Evolutionary conservation across 2,888 invertebrate species (phyloP).

Genomic region (Axea sp.): DNA sequence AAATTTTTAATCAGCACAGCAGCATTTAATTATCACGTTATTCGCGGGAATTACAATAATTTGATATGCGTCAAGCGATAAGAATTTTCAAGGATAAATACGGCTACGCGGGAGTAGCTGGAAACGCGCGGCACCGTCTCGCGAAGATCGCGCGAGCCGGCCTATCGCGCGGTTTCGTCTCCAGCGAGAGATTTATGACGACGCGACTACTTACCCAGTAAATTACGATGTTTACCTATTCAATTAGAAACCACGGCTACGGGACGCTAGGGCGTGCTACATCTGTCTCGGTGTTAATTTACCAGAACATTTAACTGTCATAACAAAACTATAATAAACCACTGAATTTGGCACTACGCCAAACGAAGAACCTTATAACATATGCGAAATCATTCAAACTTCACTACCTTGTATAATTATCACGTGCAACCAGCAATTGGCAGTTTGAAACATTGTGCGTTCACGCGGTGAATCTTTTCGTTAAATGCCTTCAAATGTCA

Average conservation of each 20-base stretch:
- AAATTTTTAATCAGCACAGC: conserved; percentile 11
- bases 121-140: conserved; percentile 22
- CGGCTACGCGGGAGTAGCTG: conserved; percentile 27
- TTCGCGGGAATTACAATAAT: conserved; percentile 44
- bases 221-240: conserved; percentile 79
- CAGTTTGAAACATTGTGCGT: too few species aligned
- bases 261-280: conserved; percentile 72
- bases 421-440: too few species aligned
- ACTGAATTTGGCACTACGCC: conserved; percentile 65
- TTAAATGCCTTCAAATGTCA: too few species aligned
- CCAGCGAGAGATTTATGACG: conserved; percentile 73
- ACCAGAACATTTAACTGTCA: conserved; percentile 77
- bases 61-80: conserved; percentile 51
- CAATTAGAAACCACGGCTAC: conserved; percentile 75
- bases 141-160: conserved; percentile 25
- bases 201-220: conserved; percentile 75
- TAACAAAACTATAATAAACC: conserved; percentile 80
- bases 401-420: conserved; percentile 14
- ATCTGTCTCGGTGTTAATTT: conserved; percentile 79
- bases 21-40: conserved; percentile 54
- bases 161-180: conserved; percentile 66
- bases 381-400: conserved; percentile 66
- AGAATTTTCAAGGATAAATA: conserved; percentile 59
- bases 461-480: too few species aligned
- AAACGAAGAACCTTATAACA: conserved; percentile 68